Evolutionary conservation across 2,113 vertebrate genomes (phyloP).

Genomic region (Sceloporus undulatus): DNA sequence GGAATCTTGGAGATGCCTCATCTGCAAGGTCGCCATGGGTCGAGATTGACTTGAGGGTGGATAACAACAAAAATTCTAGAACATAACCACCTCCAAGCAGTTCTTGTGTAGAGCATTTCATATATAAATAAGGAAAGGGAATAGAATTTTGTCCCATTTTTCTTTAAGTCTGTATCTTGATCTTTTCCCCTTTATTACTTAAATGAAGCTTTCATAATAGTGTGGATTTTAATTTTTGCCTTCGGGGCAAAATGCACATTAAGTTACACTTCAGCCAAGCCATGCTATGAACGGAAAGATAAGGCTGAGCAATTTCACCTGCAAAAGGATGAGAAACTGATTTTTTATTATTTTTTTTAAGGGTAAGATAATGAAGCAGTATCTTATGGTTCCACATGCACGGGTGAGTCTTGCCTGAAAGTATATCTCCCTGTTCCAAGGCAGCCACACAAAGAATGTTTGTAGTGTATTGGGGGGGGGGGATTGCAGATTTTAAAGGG

Average conservation of each 20-base stretch:
- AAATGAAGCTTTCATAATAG: conserved; percentile 30
- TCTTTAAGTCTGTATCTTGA: conserved; percentile 27
- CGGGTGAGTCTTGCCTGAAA: conserved; percentile 50
- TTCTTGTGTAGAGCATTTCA: not conserved
- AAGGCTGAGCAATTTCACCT: conserved; percentile 51
- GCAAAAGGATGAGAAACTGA: conserved; percentile 48
- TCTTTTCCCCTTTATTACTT: conserved; percentile 19
- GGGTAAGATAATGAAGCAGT: conserved; percentile 30
- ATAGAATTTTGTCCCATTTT: not conserved
- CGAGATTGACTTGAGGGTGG: too few species aligned
- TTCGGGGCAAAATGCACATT: conserved; percentile 29
- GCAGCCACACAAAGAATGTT: not conserved
- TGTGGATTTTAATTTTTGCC: conserved; percentile 26
- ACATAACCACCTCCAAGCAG: not conserved
- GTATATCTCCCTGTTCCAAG: conserved; percentile 11
- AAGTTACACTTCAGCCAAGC: conserved; percentile 8
- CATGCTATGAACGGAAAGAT: conserved; percentile 39
- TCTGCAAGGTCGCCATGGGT: too few species aligned
- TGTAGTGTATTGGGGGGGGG: not conserved
- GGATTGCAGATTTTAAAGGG: conserved; percentile 44
- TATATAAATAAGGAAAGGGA: conserved; percentile 17
- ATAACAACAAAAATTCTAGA: too few species aligned
- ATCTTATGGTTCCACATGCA: conserved; percentile 36
- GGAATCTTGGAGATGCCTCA: too few species aligned
- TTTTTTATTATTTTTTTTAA: conserved; percentile 29